phyloP scores from a whole-genome alignment of 2,797 vertebrate species.

The Dromococcyx pavoninus region DNA sequence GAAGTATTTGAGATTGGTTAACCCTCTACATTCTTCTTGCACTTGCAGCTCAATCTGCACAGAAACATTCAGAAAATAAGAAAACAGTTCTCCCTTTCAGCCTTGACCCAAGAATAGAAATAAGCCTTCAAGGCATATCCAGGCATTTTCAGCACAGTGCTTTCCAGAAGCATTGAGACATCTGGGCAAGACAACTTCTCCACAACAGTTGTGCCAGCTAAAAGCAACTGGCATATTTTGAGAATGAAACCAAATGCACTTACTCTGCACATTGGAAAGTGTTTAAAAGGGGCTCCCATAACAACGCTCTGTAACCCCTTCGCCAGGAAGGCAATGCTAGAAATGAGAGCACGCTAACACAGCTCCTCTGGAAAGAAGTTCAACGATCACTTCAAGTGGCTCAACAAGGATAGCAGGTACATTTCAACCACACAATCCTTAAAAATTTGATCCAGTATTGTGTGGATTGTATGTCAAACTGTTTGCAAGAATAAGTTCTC shows the following conservation, averaged over 20 bases:
- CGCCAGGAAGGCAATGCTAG: neutral
- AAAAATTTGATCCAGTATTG: neutral
- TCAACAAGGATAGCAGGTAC: neutral
- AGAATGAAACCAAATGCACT: neutral
- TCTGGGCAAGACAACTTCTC: neutral
- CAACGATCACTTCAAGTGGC: neutral
- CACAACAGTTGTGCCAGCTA: neutral
- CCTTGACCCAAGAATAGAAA: constrained; percentile 38
- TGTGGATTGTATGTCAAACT: constrained; percentile 15
- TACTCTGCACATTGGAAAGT: neutral
- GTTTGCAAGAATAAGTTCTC: constrained; percentile 61
- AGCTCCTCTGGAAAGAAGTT: neutral
- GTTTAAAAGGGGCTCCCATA: neutral
- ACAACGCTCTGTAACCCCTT: neutral
- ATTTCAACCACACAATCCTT: neutral
- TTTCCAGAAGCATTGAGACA: constrained; percentile 5
- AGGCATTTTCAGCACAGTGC: constrained; percentile 15
- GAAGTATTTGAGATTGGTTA: neutral
- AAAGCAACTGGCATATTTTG: neutral
- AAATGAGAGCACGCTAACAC: neutral
- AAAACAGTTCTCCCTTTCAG: constrained; percentile 33
- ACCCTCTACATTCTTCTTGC: neutral
- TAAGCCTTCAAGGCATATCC: neutral
- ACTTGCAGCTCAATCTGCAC: neutral
- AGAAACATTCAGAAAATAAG: constrained; percentile 15